These are phyloP conservation scores for Cistogaster globosa DNA, from an alignment of 2,888 invertebrate species.

Conservation along the genomic window DNA sequence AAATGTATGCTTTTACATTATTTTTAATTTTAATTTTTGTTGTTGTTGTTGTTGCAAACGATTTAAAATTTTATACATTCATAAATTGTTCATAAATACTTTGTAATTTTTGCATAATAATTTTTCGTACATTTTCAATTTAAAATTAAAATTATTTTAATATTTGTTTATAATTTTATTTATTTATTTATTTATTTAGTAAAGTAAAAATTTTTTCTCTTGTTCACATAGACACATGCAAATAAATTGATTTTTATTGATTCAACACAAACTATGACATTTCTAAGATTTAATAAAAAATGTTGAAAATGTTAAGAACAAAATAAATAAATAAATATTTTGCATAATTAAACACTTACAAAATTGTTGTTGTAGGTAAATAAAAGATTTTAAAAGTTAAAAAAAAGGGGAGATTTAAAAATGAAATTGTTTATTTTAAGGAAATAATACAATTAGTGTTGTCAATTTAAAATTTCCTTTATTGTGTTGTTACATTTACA, in stretches of 20 bases:
- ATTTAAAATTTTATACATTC: conserved; percentile 55
- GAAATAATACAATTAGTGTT: conserved; percentile 37
- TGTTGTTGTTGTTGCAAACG: conserved; percentile 41
- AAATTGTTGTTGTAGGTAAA: not conserved
- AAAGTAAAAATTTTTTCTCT: not conserved
- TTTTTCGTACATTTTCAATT: not conserved
- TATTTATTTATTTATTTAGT: conserved; percentile 17
- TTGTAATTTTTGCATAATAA: not conserved
- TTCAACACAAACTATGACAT: not conserved
- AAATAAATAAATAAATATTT: not conserved
- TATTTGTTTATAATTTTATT: conserved; percentile 4
- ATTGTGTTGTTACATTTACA: conserved; percentile 31
- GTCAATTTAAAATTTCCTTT: conserved; percentile 62
- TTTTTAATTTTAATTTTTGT: no score
- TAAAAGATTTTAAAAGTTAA: not conserved
- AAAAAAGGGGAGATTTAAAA: not conserved
- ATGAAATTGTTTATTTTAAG: not conserved
- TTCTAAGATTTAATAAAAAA: not conserved
- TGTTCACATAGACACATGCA: conserved; percentile 31
- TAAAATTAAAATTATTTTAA: no score
- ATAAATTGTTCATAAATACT: conserved; percentile 64
- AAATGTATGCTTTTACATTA: conserved; percentile 25
- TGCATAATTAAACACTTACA: not conserved
- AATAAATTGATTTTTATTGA: not conserved
- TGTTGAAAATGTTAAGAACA: not conserved